phyloP scores from a whole-genome alignment of 2,888 invertebrate species.

The Eilema griseolum region DNA sequence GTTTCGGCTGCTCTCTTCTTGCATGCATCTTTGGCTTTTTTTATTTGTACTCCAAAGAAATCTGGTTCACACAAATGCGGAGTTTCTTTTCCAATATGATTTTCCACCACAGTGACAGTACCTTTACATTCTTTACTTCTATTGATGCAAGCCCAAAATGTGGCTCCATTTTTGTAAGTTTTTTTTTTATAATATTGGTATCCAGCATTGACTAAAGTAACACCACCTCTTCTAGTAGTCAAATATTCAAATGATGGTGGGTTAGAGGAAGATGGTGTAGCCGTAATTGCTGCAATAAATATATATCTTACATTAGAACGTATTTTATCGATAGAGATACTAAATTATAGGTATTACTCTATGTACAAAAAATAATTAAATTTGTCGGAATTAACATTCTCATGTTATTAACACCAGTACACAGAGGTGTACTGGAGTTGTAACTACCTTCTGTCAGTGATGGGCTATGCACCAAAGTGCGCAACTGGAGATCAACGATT shows the following conservation, averaged over 20 bases:
- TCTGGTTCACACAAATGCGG: conserved; percentile 4
- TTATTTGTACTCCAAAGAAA: not conserved
- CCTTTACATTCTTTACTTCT: not conserved
- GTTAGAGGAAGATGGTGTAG: not conserved
- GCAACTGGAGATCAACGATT: no score
- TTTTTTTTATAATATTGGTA: not conserved
- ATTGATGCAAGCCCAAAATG: not conserved
- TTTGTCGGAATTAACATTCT: no score
- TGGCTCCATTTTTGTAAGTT: not conserved
- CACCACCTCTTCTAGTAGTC: not conserved
- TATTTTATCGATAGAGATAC: no score
- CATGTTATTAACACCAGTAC: no score
- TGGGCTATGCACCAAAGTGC: no score
- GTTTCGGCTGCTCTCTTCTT: not conserved
- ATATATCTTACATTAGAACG: not conserved
- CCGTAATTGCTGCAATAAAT: not conserved
- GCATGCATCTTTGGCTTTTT: not conserved
- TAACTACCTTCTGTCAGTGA: no score
- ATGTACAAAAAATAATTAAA: no score
- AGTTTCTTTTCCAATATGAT: not conserved
- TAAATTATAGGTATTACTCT: no score
- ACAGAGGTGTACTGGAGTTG: no score
- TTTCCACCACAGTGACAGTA: not conserved
- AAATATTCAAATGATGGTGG: not conserved
- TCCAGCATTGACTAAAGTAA: not conserved